phyloP scores from a whole-genome alignment of 2,113 vertebrate genomes.

The Daboia siamensis region DNA sequence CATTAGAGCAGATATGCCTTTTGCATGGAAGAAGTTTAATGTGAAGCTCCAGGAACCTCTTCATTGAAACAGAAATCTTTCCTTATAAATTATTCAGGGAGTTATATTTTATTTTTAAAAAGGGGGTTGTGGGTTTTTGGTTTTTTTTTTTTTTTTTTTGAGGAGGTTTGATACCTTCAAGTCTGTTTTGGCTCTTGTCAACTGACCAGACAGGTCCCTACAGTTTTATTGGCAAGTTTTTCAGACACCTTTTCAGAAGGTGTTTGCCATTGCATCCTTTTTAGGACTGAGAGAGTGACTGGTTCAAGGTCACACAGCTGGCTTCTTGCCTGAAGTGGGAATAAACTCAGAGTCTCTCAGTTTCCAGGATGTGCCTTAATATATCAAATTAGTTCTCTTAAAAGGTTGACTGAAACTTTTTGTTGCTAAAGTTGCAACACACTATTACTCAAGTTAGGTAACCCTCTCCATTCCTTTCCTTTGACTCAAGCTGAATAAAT shows the following conservation, averaged over 20 bases:
- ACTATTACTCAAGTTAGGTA: neutral
- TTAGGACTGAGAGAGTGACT: neutral
- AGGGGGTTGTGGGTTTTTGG: neutral
- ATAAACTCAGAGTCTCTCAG: neutral
- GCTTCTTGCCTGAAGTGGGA: neutral
- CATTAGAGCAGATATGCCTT: neutral
- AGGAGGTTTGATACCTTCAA: neutral
- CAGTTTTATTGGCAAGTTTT: neutral
- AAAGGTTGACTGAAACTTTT: neutral
- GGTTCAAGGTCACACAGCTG: neutral
- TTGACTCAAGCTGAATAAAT: neutral
- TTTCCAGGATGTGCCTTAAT: neutral
- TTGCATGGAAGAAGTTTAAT: neutral
- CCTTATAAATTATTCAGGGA: neutral
- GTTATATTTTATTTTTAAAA: neutral
- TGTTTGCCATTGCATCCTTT: neutral
- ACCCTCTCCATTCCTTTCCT: neutral
- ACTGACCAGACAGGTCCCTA: neutral
- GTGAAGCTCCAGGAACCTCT: neutral
- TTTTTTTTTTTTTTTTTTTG: neutral
- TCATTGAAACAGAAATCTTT: neutral
- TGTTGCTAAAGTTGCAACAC: neutral
- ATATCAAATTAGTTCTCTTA: neutral
- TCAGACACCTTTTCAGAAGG: neutral
- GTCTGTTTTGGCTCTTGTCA: neutral